Evolutionary conservation across 1,140 invertebrate species (phyloP), one percentile per base, ranked within the genome.

Genomic region (Hermetia illucens): DNA sequence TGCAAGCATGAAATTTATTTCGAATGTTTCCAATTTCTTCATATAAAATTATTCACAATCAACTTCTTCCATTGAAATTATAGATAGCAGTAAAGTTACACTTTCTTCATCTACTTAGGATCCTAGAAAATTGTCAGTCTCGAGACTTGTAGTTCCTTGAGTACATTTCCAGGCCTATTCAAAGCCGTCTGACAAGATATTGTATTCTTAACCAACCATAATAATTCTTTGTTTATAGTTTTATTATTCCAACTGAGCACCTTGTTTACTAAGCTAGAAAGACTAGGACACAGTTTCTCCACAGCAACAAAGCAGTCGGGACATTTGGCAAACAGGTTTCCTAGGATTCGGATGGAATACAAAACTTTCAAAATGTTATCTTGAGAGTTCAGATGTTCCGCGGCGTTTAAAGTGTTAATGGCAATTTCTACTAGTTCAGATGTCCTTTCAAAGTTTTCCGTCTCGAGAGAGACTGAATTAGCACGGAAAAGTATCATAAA

Each of bases 201-300:
- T 32, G 17, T 13, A 32, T 32, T 32, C 17, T 32, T 32, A 6
- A 32, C 5, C 8, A 32, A 32, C 30, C 30, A 32, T 13, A 32
- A 17, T 5, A 32, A 10, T 13, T 32, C 30, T 13, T 32, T 32
- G n/a, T n/a, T n/a, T n/a, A n/a, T n/a, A 32, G 17, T 16, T 32
- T 13, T 32, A 10, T 32, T 16, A 32, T 32, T 16, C 5, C 5
- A 13, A 16, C 16, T 32, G 6, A 32, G 13, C 17, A 32, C 10
- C 5, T 32, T 5, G 30, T 32, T 32, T 16, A 32, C 6, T 13
- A 17, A 13, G 17, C 17, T 17, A 13, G 16, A 6, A 9, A 32
- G 13, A 16, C 9, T 13, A 32, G 16, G 10, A 32, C 5, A 13
- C 16, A 32, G 10, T 13, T 32, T 32, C 30, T 32, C 5, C 6